A percentile compares a stretch with the other conserved stretches of the same genome.
Evolutionary conservation across 2,888 invertebrate genomes (phyloP).

Genomic region (Nomada lathburiana): DNA sequence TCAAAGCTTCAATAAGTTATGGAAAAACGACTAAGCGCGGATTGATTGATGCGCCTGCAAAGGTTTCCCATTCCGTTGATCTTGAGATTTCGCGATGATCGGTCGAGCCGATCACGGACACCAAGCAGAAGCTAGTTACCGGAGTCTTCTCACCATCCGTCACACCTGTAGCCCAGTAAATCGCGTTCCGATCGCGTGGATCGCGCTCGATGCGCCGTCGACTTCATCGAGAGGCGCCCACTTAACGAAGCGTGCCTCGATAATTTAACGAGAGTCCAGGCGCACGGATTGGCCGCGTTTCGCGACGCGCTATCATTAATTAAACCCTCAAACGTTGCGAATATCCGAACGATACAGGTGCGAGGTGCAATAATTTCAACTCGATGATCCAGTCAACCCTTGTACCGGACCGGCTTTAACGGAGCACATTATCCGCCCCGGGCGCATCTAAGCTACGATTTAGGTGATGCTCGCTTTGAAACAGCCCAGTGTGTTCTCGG

Average conservation of each 20-base stretch:
- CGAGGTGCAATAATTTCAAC: constrained; percentile 64
- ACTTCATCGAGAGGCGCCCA: constrained; percentile 50
- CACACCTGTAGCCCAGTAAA: constrained; percentile 27
- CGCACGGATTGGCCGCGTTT: constrained; percentile 66
- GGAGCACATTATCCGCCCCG: constrained; percentile 35
- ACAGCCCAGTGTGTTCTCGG: constrained; percentile 19
- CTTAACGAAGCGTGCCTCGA: constrained; percentile 67
- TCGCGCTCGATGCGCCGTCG: constrained; percentile 34
- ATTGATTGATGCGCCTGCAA: not conserved
- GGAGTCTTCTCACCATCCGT: constrained; percentile 20
- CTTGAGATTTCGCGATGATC: constrained; percentile 5
- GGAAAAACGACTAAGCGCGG: not conserved
- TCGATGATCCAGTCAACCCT: not conserved
- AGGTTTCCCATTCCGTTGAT: not conserved
- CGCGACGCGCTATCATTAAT: constrained; percentile 73
- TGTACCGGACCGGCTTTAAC: not conserved
- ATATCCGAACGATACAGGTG: constrained; percentile 37
- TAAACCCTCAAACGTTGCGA: constrained; percentile 66
- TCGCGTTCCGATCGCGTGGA: constrained; percentile 19
- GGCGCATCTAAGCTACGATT: constrained; percentile 39
- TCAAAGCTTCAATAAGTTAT: no score
- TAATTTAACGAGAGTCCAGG: constrained; percentile 70
- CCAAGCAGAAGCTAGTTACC: constrained; percentile 22
- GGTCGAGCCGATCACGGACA: not conserved
- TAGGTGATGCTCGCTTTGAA: constrained; percentile 23